Percentiles rank a stretch among this genome's conserved stretches.
Evolutionary conservation across 2,888 invertebrate genomes (phyloP).

Genomic region (Acrobeloides nanus): DNA sequence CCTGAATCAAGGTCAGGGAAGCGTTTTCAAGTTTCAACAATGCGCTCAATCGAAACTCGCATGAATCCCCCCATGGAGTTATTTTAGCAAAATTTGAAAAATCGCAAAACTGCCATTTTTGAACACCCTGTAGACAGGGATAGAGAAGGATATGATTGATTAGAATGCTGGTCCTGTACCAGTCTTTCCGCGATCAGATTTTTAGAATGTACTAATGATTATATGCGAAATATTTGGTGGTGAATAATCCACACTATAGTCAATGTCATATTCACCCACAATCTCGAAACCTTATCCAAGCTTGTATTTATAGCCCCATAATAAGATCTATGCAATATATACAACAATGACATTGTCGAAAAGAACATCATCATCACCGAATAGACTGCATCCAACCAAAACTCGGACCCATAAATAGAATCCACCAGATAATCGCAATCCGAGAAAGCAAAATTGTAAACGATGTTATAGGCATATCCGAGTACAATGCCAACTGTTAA

Average conservation of each 20-base stretch:
- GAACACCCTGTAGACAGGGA: too few relatives aligned
- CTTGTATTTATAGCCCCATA: constrained; percentile 46
- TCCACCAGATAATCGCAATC: constrained; percentile 27
- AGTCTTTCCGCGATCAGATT: too few relatives aligned
- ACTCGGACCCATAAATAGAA: constrained; percentile 32
- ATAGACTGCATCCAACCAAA: constrained; percentile 38
- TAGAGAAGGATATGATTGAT: too few relatives aligned
- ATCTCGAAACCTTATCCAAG: constrained; percentile 37
- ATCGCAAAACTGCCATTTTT: too few relatives aligned
- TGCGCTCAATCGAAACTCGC: too few relatives aligned
- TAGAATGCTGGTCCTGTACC: too few relatives aligned
- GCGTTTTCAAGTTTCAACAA: too few relatives aligned
- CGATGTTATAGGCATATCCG: constrained; percentile 49
- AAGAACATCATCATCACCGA: constrained; percentile 42
- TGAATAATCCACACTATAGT: constrained; percentile 48
- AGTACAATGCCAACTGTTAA: constrained; percentile 48
- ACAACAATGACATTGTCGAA: constrained; percentile 38
- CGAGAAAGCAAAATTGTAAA: constrained; percentile 38
- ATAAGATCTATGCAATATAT: constrained; percentile 46
- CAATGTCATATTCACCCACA: constrained; percentile 47
- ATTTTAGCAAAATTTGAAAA: too few relatives aligned
- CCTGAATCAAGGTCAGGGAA: too few relatives aligned
- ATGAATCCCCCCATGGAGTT: too few relatives aligned
- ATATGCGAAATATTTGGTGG: too few relatives aligned
- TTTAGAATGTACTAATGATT: too few relatives aligned